These are phyloP conservation scores for Epistrophella euchroma DNA, from an alignment of 2,888 invertebrate genomes.

Conservation along the genomic window DNA sequence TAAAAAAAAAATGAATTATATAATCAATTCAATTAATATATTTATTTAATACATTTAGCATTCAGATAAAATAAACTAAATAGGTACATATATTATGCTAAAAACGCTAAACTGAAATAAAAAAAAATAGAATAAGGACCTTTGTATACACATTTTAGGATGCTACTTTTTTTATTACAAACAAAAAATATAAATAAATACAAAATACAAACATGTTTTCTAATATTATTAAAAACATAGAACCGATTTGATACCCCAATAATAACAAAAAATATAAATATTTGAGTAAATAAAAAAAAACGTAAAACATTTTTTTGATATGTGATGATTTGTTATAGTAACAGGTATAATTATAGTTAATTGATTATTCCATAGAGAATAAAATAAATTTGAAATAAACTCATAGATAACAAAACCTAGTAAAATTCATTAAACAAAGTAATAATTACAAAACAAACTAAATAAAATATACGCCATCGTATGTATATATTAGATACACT, in stretches of 20 bases:
- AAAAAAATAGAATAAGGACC: constrained; percentile 55
- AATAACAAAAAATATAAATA: constrained; percentile 24
- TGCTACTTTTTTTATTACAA: constrained; percentile 68
- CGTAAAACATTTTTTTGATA: constrained; percentile 69
- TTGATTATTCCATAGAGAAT: constrained; percentile 65
- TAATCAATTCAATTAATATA: constrained; percentile 30
- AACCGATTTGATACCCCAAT: constrained; percentile 71
- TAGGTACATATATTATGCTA: constrained; percentile 14
- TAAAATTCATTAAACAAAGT: constrained; percentile 73
- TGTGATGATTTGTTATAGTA: constrained; percentile 81
- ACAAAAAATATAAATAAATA: constrained; percentile 18
- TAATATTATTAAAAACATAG: constrained; percentile 45
- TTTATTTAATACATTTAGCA: constrained; percentile 61
- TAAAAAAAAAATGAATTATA: constrained; percentile 19
- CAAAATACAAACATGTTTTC: constrained; percentile 50
- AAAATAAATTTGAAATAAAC: constrained; percentile 63
- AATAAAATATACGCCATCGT: constrained; percentile 66
- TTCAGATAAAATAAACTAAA: constrained; percentile 33
- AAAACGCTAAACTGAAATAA: constrained; percentile 63
- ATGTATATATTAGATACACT: constrained; percentile 69
- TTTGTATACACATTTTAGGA: constrained; percentile 69
- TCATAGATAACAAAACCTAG: constrained; percentile 71
- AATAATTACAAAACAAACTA: constrained; percentile 70
- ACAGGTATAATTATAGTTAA: constrained; percentile 67
- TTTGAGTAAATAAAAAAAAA: constrained; percentile 37